Percentiles rank a stretch among this genome's conserved stretches.
phyloP scores from a whole-genome alignment of 2,113 vertebrate species.

The Xiphophorus maculatus region DNA sequence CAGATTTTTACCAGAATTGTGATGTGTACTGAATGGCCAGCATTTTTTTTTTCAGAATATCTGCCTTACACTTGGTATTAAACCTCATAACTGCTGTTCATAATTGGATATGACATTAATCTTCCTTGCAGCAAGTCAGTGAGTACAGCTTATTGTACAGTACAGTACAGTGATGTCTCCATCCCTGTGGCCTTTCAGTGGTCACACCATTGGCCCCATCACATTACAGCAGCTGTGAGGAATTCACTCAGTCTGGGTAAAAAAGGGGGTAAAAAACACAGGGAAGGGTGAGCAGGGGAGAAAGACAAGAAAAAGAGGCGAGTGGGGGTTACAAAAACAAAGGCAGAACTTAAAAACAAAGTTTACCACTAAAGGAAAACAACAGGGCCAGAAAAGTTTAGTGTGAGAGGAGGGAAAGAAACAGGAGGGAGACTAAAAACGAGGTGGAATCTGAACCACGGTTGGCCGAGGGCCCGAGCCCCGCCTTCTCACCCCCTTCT shows the following conservation, averaged over 20 bases:
- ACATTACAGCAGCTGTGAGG: constrained; percentile 74
- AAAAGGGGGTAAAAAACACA: constrained; percentile 61
- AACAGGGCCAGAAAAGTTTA: constrained; percentile 54
- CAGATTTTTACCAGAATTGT: not conserved
- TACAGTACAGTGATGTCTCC: constrained; percentile 74
- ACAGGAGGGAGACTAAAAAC: constrained; percentile 26
- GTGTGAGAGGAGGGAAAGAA: constrained; percentile 50
- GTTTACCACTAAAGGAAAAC: constrained; percentile 79
- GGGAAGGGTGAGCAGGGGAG: constrained; percentile 1
- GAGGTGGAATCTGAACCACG: constrained; percentile 54
- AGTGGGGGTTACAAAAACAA: constrained; percentile 78
- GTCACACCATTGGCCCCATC: constrained; percentile 65
- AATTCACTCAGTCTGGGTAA: constrained; percentile 69
- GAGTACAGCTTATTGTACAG: constrained; percentile 67
- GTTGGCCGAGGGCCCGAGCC: constrained; percentile 64
- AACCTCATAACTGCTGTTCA: constrained; percentile 24
- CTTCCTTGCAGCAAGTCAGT: constrained; percentile 54
- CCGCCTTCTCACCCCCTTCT: constrained; percentile 36
- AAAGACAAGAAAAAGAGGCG: constrained; percentile 18
- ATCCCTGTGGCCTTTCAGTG: constrained; percentile 57
- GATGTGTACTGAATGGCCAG: too few relatives aligned
- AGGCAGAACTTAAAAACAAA: constrained; percentile 77
- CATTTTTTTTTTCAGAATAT: constrained; percentile 11
- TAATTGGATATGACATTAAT: constrained; percentile 63
- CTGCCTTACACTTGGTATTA: constrained; percentile 1